Evolutionary conservation across 2,888 invertebrate species (phyloP).

Genomic region (Pseudococcus jackbeardsleyi): DNA sequence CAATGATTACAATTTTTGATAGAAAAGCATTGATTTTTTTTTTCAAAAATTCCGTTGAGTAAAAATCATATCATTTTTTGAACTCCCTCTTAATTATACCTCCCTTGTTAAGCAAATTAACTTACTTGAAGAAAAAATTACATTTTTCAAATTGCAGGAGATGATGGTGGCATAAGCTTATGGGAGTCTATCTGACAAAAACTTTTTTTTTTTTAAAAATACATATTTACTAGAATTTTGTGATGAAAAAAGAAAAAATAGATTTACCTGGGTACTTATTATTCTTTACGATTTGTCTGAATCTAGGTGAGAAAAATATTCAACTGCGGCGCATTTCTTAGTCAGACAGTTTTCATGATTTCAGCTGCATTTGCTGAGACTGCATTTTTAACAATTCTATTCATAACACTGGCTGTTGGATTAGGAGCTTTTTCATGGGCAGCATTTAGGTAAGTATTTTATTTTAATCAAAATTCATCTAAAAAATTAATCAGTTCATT

Average conservation of each 20-base stretch:
- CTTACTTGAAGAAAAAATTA: neutral
- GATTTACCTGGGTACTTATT: too few species aligned
- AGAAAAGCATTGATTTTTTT: too few species aligned
- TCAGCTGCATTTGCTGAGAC: slow-evolving; percentile 82
- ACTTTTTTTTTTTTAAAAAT: too few species aligned
- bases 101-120: neutral
- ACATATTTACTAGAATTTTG: too few species aligned
- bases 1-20: too few species aligned
- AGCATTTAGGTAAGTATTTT: slow-evolving; percentile 80
- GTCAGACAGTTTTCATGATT: slow-evolving; percentile 89
- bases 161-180: too few species aligned
- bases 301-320: slow-evolving; percentile 76
- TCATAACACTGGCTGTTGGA: slow-evolving; percentile 88
- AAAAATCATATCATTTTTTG: too few species aligned
- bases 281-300: neutral
- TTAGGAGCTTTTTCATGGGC: slow-evolving; percentile 94
- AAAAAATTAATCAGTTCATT: neutral
- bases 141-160: neutral
- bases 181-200: too few species aligned
- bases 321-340: slow-evolving; percentile 81
- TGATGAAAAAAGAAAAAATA: too few species aligned
- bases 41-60: too few species aligned
- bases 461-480: too few species aligned
- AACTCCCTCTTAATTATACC: too few species aligned
- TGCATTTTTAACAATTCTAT: slow-evolving; percentile 81